Base-by-base conservation (phyloP, 2,113 vertebrate genomes). In the Ia io region DNA sequence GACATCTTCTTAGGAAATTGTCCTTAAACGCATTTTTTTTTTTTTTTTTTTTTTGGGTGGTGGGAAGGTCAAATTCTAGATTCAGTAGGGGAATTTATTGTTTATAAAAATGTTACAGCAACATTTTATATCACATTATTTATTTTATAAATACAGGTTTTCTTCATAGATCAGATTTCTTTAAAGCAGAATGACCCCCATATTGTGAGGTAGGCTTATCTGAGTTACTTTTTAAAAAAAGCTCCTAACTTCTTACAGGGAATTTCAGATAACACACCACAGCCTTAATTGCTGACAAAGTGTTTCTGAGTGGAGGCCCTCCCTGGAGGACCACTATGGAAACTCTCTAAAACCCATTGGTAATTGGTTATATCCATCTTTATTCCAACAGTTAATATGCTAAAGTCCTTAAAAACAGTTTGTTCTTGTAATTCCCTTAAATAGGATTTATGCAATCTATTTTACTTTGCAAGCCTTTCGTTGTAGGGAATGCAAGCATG, bases 331-430 rank as follows among this genome's bases (percentile, higher is more conserved):
- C 44, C 37, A 22, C 71, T 94, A 82, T 65, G 79, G 84, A 90
- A 82, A 67, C 42, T 79, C 86, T 82, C 51, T 61, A 78, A 88
- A 84, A 87, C 84, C 2, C 35, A 51, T 4, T 49, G 84, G 82
- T 96, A 93, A 96, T 97, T 93, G 79, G 65, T 67, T 70, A 10
- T 84, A 94, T 97, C 96, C 65, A 93, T 97, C 96, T 97, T 96
- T 90, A 93, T 96, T 92, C 42, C 37, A 44, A 70, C 0, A 6
- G 78, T 73, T 85, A 80, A 89, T 92, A 84, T 49, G 74, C 90
- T 53, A 28, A 93, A 84, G 47, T 83, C 84, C 80, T 95, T 97
- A 80, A 88, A 84, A 83, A 92, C 96, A 94, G 93, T 86, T 85
- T 95, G 84, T 89, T 56, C 71, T 91, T n/a, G 20, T 94, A 96